A percentile compares a stretch with the other conserved stretches of the same genome.
These are phyloP conservation scores for Parauchenoglanis punctatus DNA, from an alignment of 2,797 vertebrate genomes.

Conservation along the genomic window DNA sequence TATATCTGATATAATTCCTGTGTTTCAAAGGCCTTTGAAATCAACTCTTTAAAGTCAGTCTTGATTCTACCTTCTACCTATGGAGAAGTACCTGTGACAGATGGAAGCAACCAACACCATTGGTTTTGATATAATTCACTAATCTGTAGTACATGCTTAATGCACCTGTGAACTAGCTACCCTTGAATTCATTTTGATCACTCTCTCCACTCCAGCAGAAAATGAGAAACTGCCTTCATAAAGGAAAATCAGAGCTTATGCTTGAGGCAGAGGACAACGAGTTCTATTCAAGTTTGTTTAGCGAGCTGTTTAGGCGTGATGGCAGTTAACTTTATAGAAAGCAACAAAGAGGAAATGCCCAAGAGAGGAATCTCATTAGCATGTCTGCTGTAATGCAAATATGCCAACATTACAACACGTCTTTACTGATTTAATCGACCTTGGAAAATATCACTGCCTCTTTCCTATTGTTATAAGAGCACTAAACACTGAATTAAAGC, in stretches of 20 bases:
- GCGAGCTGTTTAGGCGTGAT: slow-evolving; percentile 8
- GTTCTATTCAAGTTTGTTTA: slow-evolving; percentile 36
- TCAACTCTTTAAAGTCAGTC: background rate
- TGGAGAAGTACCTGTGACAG: slow-evolving; percentile 7
- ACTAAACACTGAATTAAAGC: slow-evolving; percentile 28
- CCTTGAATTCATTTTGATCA: slow-evolving; percentile 14
- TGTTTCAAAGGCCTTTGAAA: slow-evolving; percentile 19
- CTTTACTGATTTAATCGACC: slow-evolving; percentile 44
- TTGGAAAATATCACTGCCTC: slow-evolving; percentile 37
- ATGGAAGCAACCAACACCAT: slow-evolving; percentile 15
- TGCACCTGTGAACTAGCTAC: slow-evolving; percentile 22
- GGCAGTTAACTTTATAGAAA: slow-evolving; percentile 30
- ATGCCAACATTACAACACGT: slow-evolving; percentile 24
- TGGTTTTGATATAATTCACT: slow-evolving; percentile 19
- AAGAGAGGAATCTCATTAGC: slow-evolving; percentile 38
- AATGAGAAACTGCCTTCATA: slow-evolving; percentile 13
- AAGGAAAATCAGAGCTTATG: background rate
- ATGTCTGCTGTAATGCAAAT: slow-evolving; percentile 27
- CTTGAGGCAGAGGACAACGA: slow-evolving; percentile 15
- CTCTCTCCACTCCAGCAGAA: slow-evolving; percentile 15
- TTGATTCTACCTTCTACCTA: background rate
- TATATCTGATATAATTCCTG: slow-evolving; percentile 11
- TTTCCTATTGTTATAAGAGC: background rate
- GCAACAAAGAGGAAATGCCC: slow-evolving; percentile 7
- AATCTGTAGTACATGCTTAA: slow-evolving; percentile 15